Evolutionary conservation across 2,888 invertebrate species (phyloP).

Genomic region (Scaeva pyrastri): DNA sequence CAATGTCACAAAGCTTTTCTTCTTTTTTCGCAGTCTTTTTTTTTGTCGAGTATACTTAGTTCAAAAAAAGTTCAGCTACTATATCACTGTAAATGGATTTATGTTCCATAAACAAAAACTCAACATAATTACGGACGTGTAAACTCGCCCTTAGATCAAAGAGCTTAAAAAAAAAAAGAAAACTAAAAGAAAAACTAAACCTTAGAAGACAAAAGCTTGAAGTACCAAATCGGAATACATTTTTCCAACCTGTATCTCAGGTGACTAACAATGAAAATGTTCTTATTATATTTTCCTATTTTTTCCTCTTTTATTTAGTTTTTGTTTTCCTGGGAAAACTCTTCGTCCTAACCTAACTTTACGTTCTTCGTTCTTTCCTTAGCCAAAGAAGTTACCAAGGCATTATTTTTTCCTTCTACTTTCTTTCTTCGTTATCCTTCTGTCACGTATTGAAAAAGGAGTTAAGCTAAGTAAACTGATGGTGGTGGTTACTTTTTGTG

Average conservation of each 20-base stretch:
- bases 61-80: neutral
- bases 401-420: neutral
- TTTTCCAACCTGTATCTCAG: constrained; percentile 9
- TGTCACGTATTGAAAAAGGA: neutral
- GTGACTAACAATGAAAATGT: constrained; percentile 11
- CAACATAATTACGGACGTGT: constrained; percentile 19
- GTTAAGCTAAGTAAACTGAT: constrained; percentile 12
- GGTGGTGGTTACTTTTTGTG: constrained; percentile 16
- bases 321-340: neutral
- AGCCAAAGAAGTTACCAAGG: constrained; percentile 5
- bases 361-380: neutral
- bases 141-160: neutral
- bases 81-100: constrained; percentile 1
- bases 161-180: neutral
- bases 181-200: no score
- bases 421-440: neutral
- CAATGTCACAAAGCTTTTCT: neutral
- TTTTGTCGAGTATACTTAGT: neutral
- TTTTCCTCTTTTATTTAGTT: neutral
- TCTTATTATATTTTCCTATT: neutral
- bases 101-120: neutral
- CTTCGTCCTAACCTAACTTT: neutral
- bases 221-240: constrained; percentile 12
- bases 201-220: neutral
- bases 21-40: neutral